Conservation (phyloP, 2,797 vertebrate genomes). For the Schizopygopsis malacanthus region DNA sequence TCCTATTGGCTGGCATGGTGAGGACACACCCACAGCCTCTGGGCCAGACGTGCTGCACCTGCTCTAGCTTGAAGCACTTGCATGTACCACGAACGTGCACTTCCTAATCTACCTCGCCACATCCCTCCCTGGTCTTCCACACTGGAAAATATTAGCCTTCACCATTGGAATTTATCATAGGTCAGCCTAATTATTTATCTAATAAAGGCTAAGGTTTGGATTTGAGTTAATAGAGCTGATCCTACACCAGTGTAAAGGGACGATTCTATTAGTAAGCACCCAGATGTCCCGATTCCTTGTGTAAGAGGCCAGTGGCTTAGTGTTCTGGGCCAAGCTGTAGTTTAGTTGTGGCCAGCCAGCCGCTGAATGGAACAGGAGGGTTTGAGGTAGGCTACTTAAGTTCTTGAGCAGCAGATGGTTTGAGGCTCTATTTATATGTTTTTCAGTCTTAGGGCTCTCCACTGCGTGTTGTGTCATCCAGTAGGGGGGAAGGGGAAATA, state of each 20-base stretch:
- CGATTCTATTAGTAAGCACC: neutral
- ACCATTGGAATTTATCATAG: conserved; percentile 2
- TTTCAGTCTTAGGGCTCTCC: conserved; percentile 47
- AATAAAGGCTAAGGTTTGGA: neutral
- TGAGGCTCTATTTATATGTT: conserved; percentile 37
- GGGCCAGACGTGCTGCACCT: conserved; percentile 48
- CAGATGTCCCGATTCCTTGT: conserved; percentile 20
- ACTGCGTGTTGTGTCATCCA: conserved; percentile 27
- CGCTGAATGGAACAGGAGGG: conserved; percentile 39
- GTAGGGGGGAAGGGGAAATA: conserved; percentile 34
- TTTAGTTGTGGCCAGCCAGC: conserved; percentile 23
- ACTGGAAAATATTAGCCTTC: neutral
- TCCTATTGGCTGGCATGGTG: conserved; percentile 18
- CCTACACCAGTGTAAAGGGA: conserved; percentile 7
- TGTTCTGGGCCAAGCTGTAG: neutral
- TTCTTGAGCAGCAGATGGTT: conserved; percentile 56
- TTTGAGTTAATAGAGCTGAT: neutral
- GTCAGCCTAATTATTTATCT: neutral
- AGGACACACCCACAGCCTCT: conserved; percentile 22
- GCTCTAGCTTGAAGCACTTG: conserved; percentile 43
- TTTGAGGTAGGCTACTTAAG: conserved; percentile 55
- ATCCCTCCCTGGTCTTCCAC: conserved; percentile 3
- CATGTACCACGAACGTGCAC: conserved; percentile 20
- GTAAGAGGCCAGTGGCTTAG: conserved; percentile 31
- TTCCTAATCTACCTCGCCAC: conserved; percentile 21